Base-by-base conservation (phyloP, 2,113 vertebrate genomes). In the Pithys albifrons region DNA sequence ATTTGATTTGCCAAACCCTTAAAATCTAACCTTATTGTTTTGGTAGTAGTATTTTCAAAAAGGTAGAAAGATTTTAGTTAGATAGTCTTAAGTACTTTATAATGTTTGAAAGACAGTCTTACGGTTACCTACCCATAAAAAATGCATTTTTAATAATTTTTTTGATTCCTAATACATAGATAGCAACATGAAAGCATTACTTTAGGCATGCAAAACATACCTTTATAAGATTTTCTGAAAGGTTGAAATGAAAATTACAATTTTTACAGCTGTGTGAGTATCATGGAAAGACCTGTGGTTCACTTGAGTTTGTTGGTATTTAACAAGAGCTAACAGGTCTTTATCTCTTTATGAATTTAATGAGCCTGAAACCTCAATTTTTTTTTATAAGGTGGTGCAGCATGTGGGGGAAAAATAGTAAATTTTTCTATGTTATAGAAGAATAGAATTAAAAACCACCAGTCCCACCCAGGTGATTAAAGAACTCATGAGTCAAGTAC, bases 331-430 rank as follows among this genome's bases (percentile, higher is more conserved):
- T 91, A 73, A 65, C 24, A 39, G 51, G 76, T 84, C 17, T 77
- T 92, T 88, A 33, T 79, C 78, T 91, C n/a, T 82, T 87, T 88
- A 70, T 79, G 29, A 80, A 84, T 97, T 91, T 82, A 91, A 33
- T 49, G 29, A 67, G 6, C 37, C 22, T 22, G 5, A 76, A 48
- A 45, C 10, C 29, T 37, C 41, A 51, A 65, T 4, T 8, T 59
- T 35, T 27, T 17, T 69, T 49, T 39, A 31, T 24, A 45, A 74
- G n/a, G 3, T 46, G 22, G 31, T 76, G 10, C 6, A 76, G 5
- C 19, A 58, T 61, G 19, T 86, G 57, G 66, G 25, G 11, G n/a
- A 52, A 51, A 66, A 58, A 7, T 31, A 25, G 14, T 49, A 61
- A 33, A 3, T 52, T 88, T 94, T 82, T 16, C 7, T 41, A 41